Conservation (phyloP, 2,888 invertebrate genomes). For the Drosophila birchii region DNA sequence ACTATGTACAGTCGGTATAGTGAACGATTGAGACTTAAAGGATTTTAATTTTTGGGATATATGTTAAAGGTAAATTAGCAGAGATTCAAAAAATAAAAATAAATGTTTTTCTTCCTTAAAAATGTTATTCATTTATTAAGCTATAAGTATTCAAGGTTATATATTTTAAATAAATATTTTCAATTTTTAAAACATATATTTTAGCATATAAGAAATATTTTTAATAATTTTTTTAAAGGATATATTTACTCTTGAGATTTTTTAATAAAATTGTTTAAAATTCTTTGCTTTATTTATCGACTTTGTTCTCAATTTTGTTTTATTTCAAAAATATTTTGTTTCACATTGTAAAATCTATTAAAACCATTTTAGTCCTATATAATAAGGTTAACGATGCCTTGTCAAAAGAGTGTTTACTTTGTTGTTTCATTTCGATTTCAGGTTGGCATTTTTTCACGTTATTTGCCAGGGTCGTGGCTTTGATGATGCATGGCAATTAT, state of each 20-base stretch:
- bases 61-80: not conserved
- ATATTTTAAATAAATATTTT: not conserved
- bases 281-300: too few relatives aligned
- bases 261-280: not conserved
- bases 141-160: too few relatives aligned
- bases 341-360: not conserved
- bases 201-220: not conserved
- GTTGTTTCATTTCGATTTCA: conserved; percentile 15
- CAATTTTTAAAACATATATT: not conserved
- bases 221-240: too few relatives aligned
- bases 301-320: too few relatives aligned
- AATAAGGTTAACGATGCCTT: too few relatives aligned
- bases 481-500: conserved; percentile 60
- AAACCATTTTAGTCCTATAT: too few relatives aligned
- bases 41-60: too few relatives aligned
- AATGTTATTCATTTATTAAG: too few relatives aligned
- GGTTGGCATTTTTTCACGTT: conserved; percentile 10
- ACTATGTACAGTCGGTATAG: not conserved
- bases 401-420: conserved; percentile 7
- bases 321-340: not conserved
- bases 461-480: conserved; percentile 4
- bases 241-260: not conserved
- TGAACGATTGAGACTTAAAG: not conserved
- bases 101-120: too few relatives aligned
- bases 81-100: too few relatives aligned